phyloP scores from a whole-genome alignment of 2,797 vertebrate species.

The Tympanoctomys barrerae region DNA sequence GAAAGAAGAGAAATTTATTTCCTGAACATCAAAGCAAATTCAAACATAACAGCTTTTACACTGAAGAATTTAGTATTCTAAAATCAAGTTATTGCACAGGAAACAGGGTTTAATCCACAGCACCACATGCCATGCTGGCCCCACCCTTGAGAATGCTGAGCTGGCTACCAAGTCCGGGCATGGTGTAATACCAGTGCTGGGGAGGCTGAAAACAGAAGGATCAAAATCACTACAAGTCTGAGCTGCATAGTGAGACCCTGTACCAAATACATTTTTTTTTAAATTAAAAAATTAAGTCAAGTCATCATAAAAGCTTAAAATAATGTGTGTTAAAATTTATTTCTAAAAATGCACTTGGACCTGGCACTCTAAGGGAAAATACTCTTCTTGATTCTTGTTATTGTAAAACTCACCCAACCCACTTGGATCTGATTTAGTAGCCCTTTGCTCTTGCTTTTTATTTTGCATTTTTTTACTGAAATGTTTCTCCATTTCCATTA shows the following conservation, averaged over 20 bases:
- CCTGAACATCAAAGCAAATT: not conserved
- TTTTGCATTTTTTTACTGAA: conserved; percentile 29
- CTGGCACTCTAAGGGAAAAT: not conserved
- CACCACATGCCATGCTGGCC: too few species aligned
- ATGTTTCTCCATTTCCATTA: conserved; percentile 64
- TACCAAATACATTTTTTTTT: too few species aligned
- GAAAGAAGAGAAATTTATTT: not conserved
- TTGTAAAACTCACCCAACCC: conserved; percentile 16
- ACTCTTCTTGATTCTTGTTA: conserved; percentile 38
- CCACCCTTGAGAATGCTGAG: too few species aligned
- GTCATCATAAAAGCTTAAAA: not conserved
- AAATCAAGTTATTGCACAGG: not conserved
- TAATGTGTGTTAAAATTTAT: not conserved
- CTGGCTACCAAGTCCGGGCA: too few species aligned
- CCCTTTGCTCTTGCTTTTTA: conserved; percentile 30
- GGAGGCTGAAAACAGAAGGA: too few species aligned
- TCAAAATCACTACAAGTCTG: too few species aligned
- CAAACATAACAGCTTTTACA: not conserved
- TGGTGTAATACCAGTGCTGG: too few species aligned
- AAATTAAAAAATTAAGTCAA: not conserved
- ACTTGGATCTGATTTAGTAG: conserved; percentile 55
- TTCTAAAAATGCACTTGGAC: not conserved
- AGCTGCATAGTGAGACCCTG: too few species aligned
- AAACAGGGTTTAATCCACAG: too few species aligned
- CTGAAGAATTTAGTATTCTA: conserved; percentile 7